Evolutionary conservation across 2,888 invertebrate species (phyloP).

Genomic region (Cremastobaeus sp.): DNA sequence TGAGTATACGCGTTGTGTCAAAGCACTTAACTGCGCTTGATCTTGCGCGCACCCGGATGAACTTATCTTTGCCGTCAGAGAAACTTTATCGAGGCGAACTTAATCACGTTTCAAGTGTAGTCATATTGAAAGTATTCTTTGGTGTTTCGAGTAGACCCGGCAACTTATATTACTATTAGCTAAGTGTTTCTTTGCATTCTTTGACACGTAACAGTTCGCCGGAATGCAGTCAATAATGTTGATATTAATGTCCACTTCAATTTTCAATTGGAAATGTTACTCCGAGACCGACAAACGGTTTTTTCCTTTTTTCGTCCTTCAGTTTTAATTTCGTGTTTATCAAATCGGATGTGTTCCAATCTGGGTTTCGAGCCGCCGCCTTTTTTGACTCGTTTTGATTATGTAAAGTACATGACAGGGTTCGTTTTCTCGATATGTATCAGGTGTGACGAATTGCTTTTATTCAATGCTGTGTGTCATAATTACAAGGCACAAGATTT

Average conservation of each 20-base stretch:
- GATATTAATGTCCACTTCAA: not conserved
- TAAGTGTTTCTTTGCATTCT: conserved; percentile 12
- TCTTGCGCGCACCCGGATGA: conserved; percentile 18
- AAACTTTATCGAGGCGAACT: conserved; percentile 54
- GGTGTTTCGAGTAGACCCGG: conserved; percentile 24
- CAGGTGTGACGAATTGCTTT: conserved; percentile 57
- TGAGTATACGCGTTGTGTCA: conserved; percentile 22
- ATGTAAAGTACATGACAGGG: conserved; percentile 37
- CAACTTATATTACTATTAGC: conserved; percentile 45
- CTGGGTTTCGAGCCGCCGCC: conserved; percentile 18
- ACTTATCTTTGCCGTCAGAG: conserved; percentile 42
- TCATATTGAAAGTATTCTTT: conserved; percentile 46
- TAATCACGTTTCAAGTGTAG: conserved; percentile 48
- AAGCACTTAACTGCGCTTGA: conserved; percentile 40
- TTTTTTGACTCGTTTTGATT: conserved; percentile 31
- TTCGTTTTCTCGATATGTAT: conserved; percentile 53
- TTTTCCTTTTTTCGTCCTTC: conserved; percentile 38
- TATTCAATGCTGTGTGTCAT: conserved; percentile 49
- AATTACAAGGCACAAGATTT: conserved; percentile 48
- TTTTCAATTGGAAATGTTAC: not conserved
- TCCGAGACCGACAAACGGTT: not conserved
- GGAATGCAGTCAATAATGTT: conserved; percentile 13
- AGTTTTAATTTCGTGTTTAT: conserved; percentile 50
- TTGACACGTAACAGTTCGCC: not conserved
- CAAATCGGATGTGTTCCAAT: conserved; percentile 30